Base-by-base conservation (phyloP, 2,888 invertebrate species). In the Fragum whitleyi region DNA sequence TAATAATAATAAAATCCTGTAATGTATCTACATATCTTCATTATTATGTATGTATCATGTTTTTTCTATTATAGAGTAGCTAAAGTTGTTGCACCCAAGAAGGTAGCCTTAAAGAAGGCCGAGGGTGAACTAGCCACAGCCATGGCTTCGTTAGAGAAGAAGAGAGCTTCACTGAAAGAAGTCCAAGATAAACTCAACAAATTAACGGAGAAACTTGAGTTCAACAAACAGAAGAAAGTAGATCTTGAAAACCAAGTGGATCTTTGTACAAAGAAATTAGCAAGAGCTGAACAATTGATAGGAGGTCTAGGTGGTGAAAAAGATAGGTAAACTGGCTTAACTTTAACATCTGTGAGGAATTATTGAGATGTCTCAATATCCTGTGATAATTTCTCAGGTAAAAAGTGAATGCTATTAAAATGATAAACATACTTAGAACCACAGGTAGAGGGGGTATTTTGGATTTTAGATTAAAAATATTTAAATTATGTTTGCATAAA, bases 71-170 rank as follows among this genome's bases (percentile, higher is more conserved):
- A 7, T 82, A 93, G 93, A 85, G 94, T 94, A 19, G 94, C 94
- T 6, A 94, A 94, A 87, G 92, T 94, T 61, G 94, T 94, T 1
- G 94, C 94, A 3, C 94, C 94, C 2, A 94, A 94, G 88, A 94
- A 94, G 81, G 90, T 90, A 74, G 92, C 93, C 9, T 87, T 94
- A 83, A 93, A 93, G 84, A 90, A 90, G 55, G 94, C 94, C 14
- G 92, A 94, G 77, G 89, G 81, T 9, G 93, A 94, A 71, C 87
- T 94, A 39, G 89, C 92, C 7, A 90, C 90, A 55, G 94, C 94
- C 69, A 93, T 94, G 92, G 90, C 83, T 23, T 91, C 92, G 1
- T 86, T 94, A 68, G 93, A 94, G 83, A 93, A 92, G 83, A 94
- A 94, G 83, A 90, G 94, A 73, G 93, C 92, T 9, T 92, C 93